phyloP scores from a whole-genome alignment of 1,140 invertebrate genomes.

The Drosophila pruinosa region DNA sequence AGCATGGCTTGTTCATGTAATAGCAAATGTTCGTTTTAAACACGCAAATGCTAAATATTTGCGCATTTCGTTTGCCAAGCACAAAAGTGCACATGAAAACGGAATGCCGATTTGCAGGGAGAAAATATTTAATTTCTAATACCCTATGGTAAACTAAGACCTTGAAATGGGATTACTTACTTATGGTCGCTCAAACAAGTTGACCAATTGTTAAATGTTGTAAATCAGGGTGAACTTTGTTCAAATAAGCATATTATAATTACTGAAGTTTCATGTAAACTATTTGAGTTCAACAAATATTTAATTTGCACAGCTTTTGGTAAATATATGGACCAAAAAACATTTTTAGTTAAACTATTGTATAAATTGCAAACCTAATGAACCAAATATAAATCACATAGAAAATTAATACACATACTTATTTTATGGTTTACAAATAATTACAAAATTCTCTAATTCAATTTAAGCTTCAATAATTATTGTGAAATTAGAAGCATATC shows the following conservation, averaged over 20 bases:
- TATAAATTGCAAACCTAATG: too few species aligned
- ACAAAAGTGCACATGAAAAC: conserved; percentile 2
- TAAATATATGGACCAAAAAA: too few species aligned
- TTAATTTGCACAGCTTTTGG: too few species aligned
- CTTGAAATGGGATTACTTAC: too few species aligned
- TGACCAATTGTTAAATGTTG: too few species aligned
- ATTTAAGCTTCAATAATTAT: not conserved
- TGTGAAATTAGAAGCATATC: not conserved
- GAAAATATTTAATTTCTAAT: not conserved
- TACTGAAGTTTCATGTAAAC: too few species aligned
- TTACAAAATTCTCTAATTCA: not conserved
- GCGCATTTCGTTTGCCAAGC: not conserved
- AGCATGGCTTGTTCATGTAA: conserved; percentile 17
- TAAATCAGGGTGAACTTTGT: too few species aligned
- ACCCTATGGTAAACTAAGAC: not conserved
- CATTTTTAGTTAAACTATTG: not conserved
- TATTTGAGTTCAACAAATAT: too few species aligned
- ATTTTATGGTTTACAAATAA: not conserved
- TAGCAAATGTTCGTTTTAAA: conserved; percentile 8
- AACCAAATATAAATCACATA: too few species aligned
- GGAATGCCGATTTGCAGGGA: not conserved
- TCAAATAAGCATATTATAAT: too few species aligned
- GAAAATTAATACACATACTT: not conserved
- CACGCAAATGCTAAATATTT: conserved; percentile 55
- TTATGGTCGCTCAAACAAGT: too few species aligned